phyloP scores from a whole-genome alignment of 2,888 invertebrate genomes.

The Trichogramma evanescens region DNA sequence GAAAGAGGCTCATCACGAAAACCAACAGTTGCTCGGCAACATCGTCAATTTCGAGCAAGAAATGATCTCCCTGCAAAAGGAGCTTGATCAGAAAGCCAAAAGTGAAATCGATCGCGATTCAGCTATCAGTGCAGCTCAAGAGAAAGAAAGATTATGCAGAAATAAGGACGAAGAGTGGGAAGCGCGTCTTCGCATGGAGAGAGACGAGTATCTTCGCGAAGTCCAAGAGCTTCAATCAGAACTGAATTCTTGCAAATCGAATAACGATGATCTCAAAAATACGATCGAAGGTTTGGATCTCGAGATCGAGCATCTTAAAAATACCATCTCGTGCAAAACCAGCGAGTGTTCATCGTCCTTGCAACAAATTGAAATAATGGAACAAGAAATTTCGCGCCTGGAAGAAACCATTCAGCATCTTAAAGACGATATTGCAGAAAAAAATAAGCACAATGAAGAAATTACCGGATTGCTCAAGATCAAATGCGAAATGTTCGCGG shows the following conservation, averaged over 20 bases:
- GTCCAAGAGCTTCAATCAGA: slow-evolving; percentile 27
- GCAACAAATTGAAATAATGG: slow-evolving; percentile 43
- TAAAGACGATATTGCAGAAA: slow-evolving; percentile 42
- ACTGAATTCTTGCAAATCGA: slow-evolving; percentile 31
- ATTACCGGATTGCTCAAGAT: slow-evolving; percentile 34
- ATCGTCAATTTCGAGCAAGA: slow-evolving; percentile 32
- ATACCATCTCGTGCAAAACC: slow-evolving; percentile 32
- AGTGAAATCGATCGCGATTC: slow-evolving; percentile 18
- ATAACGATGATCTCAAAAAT: slow-evolving; percentile 31
- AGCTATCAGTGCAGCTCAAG: slow-evolving; percentile 31
- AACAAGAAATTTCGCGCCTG: slow-evolving; percentile 45
- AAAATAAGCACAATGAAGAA: slow-evolving; percentile 42
- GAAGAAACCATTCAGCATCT: slow-evolving; percentile 42
- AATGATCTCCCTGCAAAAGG: slow-evolving; percentile 28
- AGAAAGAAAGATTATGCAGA: slow-evolving; percentile 29
- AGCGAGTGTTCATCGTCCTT: slow-evolving; percentile 43
- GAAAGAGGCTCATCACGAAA: slow-evolving; percentile 33
- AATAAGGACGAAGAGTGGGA: slow-evolving; percentile 33
- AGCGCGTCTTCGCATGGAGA: slow-evolving; percentile 28
- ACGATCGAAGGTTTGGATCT: slow-evolving; percentile 34
- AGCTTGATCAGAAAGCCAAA: slow-evolving; percentile 29
- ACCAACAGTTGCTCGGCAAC: slow-evolving; percentile 31
- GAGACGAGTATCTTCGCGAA: slow-evolving; percentile 29
- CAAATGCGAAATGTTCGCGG: slow-evolving; percentile 42
- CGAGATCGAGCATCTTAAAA: slow-evolving; percentile 40